These are phyloP conservation scores for Girardinichthys multiradiatus DNA, from an alignment of 2,113 vertebrate genomes.

Conservation along the genomic window DNA sequence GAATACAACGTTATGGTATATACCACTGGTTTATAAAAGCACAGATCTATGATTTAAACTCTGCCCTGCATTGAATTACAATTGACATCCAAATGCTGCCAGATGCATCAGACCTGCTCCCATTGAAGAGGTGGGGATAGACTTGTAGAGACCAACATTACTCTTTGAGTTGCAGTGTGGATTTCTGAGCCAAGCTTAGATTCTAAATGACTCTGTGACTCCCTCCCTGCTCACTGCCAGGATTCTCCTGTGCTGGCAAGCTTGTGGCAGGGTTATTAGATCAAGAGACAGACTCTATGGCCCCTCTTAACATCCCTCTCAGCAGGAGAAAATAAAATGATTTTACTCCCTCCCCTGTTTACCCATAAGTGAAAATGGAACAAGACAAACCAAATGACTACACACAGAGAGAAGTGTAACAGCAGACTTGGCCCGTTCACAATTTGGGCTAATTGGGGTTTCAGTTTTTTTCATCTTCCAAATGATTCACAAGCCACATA, in stretches of 20 bases:
- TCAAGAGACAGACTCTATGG: slow-evolving; percentile 79
- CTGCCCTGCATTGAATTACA: slow-evolving; percentile 59
- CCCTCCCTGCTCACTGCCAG: slow-evolving; percentile 67
- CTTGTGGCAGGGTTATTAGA: slow-evolving; percentile 76
- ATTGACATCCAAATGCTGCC: slow-evolving; percentile 58
- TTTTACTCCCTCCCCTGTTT: slow-evolving; percentile 66
- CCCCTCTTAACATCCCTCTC: slow-evolving; percentile 76
- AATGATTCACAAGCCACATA: slow-evolving; percentile 52
- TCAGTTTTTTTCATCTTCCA: slow-evolving; percentile 50
- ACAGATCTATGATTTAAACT: slow-evolving; percentile 55
- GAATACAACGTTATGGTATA: slow-evolving; percentile 60
- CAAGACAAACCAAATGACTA: slow-evolving; percentile 71
- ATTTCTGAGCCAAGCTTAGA: slow-evolving; percentile 70
- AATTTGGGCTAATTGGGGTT: slow-evolving; percentile 63
- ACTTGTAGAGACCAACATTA: slow-evolving; percentile 56
- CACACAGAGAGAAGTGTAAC: slow-evolving; percentile 41
- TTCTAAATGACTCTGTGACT: slow-evolving; percentile 69
- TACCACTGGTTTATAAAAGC: slow-evolving; percentile 46
- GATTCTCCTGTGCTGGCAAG: slow-evolving; percentile 73
- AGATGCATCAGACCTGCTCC: slow-evolving; percentile 63
- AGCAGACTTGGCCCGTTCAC: slow-evolving; percentile 48
- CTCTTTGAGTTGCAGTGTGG: slow-evolving; percentile 66
- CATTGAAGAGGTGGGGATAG: slow-evolving; percentile 52
- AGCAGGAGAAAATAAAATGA: slow-evolving; percentile 77
- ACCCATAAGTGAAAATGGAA: slow-evolving; percentile 68